A percentile compares a stretch with the other conserved stretches of the same genome.
Conservation (phyloP, 1,140 invertebrate species). For the Camponotus vicinus region DNA sequence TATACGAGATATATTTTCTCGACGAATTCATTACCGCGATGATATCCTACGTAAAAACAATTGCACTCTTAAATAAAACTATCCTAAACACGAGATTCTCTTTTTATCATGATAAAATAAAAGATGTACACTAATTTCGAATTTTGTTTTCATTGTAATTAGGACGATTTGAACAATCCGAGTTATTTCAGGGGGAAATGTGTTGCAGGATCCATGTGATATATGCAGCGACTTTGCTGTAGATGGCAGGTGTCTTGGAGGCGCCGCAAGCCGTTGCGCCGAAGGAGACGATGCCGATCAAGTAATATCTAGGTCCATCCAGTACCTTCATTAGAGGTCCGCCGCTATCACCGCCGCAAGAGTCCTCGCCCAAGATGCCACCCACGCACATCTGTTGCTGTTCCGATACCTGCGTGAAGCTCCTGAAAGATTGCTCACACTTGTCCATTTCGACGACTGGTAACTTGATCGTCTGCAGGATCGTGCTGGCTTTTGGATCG, state of each 20-base stretch:
- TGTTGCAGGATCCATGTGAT: conserved; percentile 87
- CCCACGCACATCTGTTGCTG: conserved; percentile 88
- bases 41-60: neutral
- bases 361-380: conserved; percentile 87
- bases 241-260: conserved; percentile 86
- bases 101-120: neutral
- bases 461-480: conserved; percentile 83
- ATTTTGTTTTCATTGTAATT: neutral
- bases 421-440: conserved; percentile 83
- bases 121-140: too few relatives aligned
- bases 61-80: neutral
- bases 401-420: conserved; percentile 80
- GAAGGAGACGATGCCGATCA: conserved; percentile 90
- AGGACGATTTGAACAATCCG: neutral
- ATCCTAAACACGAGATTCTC: neutral
- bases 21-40: neutral
- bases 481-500: conserved; percentile 73
- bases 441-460: conserved; percentile 83
- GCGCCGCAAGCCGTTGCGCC: conserved; percentile 88
- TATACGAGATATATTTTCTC: too few relatives aligned
- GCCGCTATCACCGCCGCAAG: conserved; percentile 89
- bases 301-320: conserved; percentile 84
- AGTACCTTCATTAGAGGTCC: conserved; percentile 88
- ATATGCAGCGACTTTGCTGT: conserved; percentile 86
- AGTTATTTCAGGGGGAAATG: conserved; percentile 58